Base-by-base conservation (phyloP, 2,888 invertebrate genomes). In the Cantharis lateralis region DNA sequence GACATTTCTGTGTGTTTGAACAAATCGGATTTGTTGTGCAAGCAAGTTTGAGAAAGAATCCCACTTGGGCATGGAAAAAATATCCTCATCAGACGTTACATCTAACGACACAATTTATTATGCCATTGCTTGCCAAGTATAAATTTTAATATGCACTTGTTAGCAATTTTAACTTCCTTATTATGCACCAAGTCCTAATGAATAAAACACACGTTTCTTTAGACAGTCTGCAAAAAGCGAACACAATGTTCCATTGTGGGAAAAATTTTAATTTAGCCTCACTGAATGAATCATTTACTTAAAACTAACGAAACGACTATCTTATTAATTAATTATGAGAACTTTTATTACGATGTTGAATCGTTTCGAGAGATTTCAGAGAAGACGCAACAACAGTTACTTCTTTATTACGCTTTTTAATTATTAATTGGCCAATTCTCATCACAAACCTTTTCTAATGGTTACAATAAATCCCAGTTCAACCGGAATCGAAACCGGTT, bases 101-200 rank as follows among this genome's bases (percentile, higher is more conserved):
- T n/a, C 48, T 48, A 48, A 48, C 48, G 48, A 48, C 48, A 66
- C n/a, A 66, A 66, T 66, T 66, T 66, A 66, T 66, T 66, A 66
- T 66, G 24, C n/a, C 24, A 66, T 18, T 20, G 64, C 24, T 66
- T 20, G 64, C 64, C 16, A 62, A 75, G 62, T 71, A 68, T 62
- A 68, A 75, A 75, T 75, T 75, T 71, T 71, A 75, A 71, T 71
- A 71, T 71, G 71, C 75, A 75, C 71, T 71, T 20, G 75, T 63
- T 71, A 24, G 74, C 74, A 74, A 77, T 77, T 77, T 77, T 70
- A 71, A 76, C 74, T 71, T 77, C 77, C 77, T 77, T 63, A 73
- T 77, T 74, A 76, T 76, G 72, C 72, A 70, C 62, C 71, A 69
- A 48, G n/a, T 69, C 62, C 20, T 68, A 69, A 63, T 64, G 74